phyloP scores from a whole-genome alignment of 2,888 invertebrate species.

The Hoplodrina ambigua region DNA sequence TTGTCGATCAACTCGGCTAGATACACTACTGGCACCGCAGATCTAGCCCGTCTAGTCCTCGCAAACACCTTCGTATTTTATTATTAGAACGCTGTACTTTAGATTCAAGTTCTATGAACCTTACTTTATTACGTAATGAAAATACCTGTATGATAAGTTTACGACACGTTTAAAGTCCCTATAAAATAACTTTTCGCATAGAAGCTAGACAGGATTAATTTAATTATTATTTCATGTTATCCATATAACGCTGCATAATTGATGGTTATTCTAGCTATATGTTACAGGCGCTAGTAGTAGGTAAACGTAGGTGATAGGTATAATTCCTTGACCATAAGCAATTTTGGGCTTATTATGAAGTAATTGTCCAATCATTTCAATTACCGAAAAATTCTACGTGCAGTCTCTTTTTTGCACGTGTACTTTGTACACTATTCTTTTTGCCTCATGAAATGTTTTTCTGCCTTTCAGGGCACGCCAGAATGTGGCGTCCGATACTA shows the following conservation, averaged over 20 bases:
- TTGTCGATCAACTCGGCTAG: slow-evolving; percentile 64
- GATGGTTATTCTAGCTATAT: not conserved
- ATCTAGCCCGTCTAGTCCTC: slow-evolving; percentile 46
- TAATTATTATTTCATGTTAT: not conserved
- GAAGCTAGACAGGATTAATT: slow-evolving; percentile 23
- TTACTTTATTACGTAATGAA: slow-evolving; percentile 59
- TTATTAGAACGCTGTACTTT: slow-evolving; percentile 61
- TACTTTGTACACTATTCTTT: not conserved
- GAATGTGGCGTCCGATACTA: slow-evolving; percentile 82
- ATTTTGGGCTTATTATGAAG: not conserved
- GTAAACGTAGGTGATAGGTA: not conserved
- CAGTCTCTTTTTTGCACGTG: not conserved
- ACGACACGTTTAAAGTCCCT: slow-evolving; percentile 40
- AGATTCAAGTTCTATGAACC: slow-evolving; percentile 61
- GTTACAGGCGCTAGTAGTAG: not conserved
- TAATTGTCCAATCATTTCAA: not conserved
- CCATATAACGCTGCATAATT: not conserved
- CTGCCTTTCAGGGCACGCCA: slow-evolving; percentile 74
- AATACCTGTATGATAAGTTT: slow-evolving; percentile 51
- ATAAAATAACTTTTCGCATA: slow-evolving; percentile 27
- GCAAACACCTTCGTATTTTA: slow-evolving; percentile 59
- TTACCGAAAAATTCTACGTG: not conserved
- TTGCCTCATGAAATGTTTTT: slow-evolving; percentile 15
- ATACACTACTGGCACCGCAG: slow-evolving; percentile 52
- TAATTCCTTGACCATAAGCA: not conserved